Evolutionary conservation across 2,797 vertebrate species (phyloP), one percentile per base, ranked within the genome.

Genomic region (Aldrovandia affinis): DNA sequence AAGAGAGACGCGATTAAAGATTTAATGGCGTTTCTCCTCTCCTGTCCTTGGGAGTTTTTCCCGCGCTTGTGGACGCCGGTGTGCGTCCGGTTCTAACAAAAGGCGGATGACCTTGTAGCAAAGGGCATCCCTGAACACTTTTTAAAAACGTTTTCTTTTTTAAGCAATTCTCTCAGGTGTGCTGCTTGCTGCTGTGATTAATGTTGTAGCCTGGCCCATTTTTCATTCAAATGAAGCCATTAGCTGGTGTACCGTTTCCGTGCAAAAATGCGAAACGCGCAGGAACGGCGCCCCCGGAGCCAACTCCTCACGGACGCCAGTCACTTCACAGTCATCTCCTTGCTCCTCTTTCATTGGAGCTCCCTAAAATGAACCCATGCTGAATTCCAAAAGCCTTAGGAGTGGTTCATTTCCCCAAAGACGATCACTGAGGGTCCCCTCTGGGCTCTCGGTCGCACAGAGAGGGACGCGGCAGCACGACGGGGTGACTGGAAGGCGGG

Each of bases 151-250:
- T n/a, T n/a, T n/a, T n/a, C n/a, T n/a, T n/a, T n/a, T n/a, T n/a
- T n/a, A n/a, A 12, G 44, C 15, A 15, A 39, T 39, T 70, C 78
- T 84, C 44, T 63, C 57, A 79, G 42, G 42, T 30, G n/a, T 36
- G 47, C 77, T 9, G 3, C 5, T 36, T 57, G 47, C 12, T 36
- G 61, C 83, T 52, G 18, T 55, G 44, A 84, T 68, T 80, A 42
- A 78, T 70, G 54, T 12, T 55, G 36, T 54, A 68, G 28, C 57
- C n/a, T n/a, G 75, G 44, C 68, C 15, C 30, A 70, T 70, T 36
- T 50, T 54, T 42, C 30, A 84, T 84, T 68, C 52, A 55, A 61
- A 80, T 80, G 54, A 80, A 70, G 59, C 78, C 78, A 78, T 42
- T 36, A 55, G 83, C 59, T 28, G 50, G 6, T 44, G 1, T 12